Evolutionary conservation across 2,797 vertebrate genomes (phyloP).

Genomic region (Coendou prehensilis): DNA sequence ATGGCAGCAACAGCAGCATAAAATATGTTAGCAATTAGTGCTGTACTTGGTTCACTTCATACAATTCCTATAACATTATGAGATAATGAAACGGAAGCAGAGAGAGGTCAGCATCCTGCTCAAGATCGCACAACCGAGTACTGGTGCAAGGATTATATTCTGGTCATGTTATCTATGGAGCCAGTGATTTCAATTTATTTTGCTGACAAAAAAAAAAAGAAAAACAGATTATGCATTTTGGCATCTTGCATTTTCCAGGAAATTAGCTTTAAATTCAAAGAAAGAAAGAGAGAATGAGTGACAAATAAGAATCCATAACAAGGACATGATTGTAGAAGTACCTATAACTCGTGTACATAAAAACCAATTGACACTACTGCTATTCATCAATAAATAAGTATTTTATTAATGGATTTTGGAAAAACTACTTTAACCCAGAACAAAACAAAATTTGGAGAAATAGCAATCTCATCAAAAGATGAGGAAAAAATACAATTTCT

Average conservation of each 20-base stretch:
- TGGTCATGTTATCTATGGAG: not conserved
- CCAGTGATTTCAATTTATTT: not conserved
- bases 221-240: not conserved
- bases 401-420: not conserved
- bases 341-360: not conserved
- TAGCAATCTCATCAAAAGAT: not conserved
- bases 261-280: conserved; percentile 27
- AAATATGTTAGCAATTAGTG: not conserved
- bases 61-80: not conserved
- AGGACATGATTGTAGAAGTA: not conserved
- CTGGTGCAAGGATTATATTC: not conserved
- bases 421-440: conserved; percentile 3
- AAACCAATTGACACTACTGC: not conserved
- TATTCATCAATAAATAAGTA: not conserved
- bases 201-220: not conserved
- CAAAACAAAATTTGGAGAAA: not conserved
- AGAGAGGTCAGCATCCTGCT: not conserved
- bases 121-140: not conserved
- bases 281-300: not conserved
- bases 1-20: not conserved
- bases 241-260: not conserved
- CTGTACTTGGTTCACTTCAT: not conserved
- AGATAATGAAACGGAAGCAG: not conserved
- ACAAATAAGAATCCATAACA: not conserved
- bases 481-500: not conserved